Percentiles rank a stretch among this genome's conserved stretches.
Evolutionary conservation across 2,113 vertebrate genomes (phyloP).

Genomic region (Cepphus grylle): DNA sequence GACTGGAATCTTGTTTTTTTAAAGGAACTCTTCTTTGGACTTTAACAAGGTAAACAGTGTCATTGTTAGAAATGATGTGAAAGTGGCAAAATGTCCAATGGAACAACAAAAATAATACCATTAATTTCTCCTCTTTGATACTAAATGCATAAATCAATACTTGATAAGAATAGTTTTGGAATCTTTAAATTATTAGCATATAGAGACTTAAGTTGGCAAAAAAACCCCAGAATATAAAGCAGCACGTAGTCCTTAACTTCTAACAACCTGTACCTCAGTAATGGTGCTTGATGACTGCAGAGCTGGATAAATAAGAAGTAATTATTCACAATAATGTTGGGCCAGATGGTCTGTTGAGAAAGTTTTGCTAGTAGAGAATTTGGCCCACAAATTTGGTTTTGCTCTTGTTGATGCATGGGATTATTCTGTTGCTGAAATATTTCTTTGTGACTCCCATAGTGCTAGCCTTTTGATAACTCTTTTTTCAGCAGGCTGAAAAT

Average conservation of each 20-base stretch:
- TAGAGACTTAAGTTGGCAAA: background rate
- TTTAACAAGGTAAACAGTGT: background rate
- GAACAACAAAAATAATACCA: background rate
- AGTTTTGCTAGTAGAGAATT: background rate
- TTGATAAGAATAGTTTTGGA: background rate
- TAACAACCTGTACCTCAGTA: background rate
- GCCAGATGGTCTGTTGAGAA: background rate
- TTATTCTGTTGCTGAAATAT: background rate
- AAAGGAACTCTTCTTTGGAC: background rate
- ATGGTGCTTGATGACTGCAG: background rate
- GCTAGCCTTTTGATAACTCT: background rate
- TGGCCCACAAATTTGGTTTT: background rate
- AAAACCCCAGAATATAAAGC: background rate
- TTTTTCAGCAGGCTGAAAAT: background rate
- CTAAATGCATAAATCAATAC: background rate
- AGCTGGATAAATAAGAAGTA: background rate
- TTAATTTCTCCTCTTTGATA: background rate
- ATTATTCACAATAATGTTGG: background rate
- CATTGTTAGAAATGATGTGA: background rate
- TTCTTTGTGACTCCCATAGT: background rate
- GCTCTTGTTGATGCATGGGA: background rate
- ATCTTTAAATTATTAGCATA: background rate
- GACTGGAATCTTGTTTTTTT: background rate
- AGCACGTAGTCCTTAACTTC: background rate
- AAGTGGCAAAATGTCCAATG: background rate